phyloP scores from a whole-genome alignment of 92 coral and sea anemone genomes.

The Zoanthus sociatus region DNA sequence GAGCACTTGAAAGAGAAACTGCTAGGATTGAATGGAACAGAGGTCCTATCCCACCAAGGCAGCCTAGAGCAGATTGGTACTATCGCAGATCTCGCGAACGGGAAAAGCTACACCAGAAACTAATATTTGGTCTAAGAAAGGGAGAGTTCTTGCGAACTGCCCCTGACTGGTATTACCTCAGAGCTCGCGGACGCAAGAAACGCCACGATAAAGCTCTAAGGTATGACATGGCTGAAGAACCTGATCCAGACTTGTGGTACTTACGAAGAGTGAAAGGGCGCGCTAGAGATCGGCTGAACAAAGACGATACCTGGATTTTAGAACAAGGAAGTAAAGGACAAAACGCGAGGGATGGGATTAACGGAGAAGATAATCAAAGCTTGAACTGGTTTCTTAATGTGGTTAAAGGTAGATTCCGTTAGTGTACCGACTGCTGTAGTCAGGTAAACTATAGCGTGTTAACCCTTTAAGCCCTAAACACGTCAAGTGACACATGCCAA shows the following conservation, averaged over 20 bases:
- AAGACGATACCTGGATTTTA: slow-evolving; percentile 68
- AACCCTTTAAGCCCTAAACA: no score
- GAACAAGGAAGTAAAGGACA: slow-evolving; percentile 72
- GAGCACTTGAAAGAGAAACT: slow-evolving; percentile 22
- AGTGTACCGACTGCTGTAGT: background rate
- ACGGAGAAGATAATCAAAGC: slow-evolving; percentile 17
- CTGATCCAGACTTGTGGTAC: slow-evolving; percentile 66
- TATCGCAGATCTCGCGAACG: slow-evolving; percentile 11
- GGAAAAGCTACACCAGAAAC: slow-evolving; percentile 30
- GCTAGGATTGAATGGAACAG: background rate
- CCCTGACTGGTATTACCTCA: slow-evolving; percentile 34
- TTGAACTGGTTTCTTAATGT: slow-evolving; percentile 40
- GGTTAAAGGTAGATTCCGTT: slow-evolving; percentile 29
- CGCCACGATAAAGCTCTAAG: background rate
- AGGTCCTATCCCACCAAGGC: slow-evolving; percentile 21
- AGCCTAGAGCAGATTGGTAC: slow-evolving; percentile 14
- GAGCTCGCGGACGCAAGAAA: slow-evolving; percentile 31
- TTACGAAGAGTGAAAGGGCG: slow-evolving; percentile 74
- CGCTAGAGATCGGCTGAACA: slow-evolving; percentile 35
- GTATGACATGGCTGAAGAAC: background rate
- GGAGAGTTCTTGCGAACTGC: slow-evolving; percentile 19
- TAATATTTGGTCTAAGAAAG: slow-evolving; percentile 23
- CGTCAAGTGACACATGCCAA: no score
- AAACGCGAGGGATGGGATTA: slow-evolving; percentile 22
- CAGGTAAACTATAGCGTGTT: no score